phyloP scores from a whole-genome alignment of 2,797 vertebrate genomes.

The Sebastes elongatus region DNA sequence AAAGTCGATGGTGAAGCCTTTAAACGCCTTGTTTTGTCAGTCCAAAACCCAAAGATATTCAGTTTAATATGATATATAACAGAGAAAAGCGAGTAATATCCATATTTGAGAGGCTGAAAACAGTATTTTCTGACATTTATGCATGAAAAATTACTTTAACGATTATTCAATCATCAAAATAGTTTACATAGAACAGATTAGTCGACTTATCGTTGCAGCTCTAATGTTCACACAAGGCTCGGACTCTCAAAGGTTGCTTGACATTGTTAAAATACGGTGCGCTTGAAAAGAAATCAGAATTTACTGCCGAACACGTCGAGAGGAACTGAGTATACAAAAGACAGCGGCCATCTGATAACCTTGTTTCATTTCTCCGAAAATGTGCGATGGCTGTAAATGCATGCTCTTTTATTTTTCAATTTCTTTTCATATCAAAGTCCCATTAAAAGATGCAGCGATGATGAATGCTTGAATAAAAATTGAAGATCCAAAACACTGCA shows the following conservation, averaged over 20 bases:
- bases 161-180: too few relatives aligned
- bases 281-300: constrained; percentile 5
- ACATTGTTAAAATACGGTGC: background rate
- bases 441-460: background rate
- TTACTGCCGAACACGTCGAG: background rate
- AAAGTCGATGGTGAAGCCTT: too few relatives aligned
- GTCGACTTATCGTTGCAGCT: too few relatives aligned
- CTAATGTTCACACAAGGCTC: background rate
- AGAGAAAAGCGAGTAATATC: too few relatives aligned
- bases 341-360: background rate
- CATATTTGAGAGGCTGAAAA: too few relatives aligned
- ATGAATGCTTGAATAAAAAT: background rate
- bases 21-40: too few relatives aligned
- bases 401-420: background rate
- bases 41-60: too few relatives aligned
- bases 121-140: too few relatives aligned
- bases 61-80: too few relatives aligned
- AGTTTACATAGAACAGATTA: too few relatives aligned
- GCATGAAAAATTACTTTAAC: too few relatives aligned
- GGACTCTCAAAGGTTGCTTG: background rate
- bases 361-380: background rate
- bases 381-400: background rate
- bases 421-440: background rate
- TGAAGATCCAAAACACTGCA: background rate
- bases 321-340: background rate